Base-by-base conservation (phyloP, 2,888 invertebrate genomes). In the Noctua fimbriata region DNA sequence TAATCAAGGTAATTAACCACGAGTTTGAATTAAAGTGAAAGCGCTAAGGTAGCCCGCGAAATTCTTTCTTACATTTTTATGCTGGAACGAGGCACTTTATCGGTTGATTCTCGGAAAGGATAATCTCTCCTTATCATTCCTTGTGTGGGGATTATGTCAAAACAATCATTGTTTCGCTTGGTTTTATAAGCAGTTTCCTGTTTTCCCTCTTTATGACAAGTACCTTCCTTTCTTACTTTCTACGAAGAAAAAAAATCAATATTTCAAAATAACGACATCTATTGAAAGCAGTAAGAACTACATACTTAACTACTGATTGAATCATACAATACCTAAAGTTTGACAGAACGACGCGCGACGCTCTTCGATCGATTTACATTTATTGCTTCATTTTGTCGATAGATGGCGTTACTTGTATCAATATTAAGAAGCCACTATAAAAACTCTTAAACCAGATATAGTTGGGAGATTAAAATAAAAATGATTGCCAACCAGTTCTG, bases 401-500 rank as follows among this genome's bases (percentile, higher is more conserved):
- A 93, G 92, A 91, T 92, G 91, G 87, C 90, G 80, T 3, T 87
- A 89, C 77, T 44, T 70, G 91, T 90, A 47, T 52, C 72, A 63
- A 82, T 76, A 0, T 10, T n/a, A 4, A 16, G 21, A 47, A 63
- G 32, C 3, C 1, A 7, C 5, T 58, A 5, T 5, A 6, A 18
- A 21, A 28, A 58, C 1, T 47, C 7, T 1, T 6, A 24, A 24
- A 36, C 7, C 12, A n/a, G 3, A 36, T 32, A 7, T 12, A 21
- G 1, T 9, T 16, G 28, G 28, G 21, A 58, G 14, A 41, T 72
- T 70, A 24, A 32, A 9, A 69, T 21, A 12, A 69, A 69, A 47
- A 12, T 4, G 7, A 5, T 18, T 32, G 16, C 6, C 24, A 36
- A 32, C 18, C 24, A 32, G 47, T 47, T 44, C 2, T 32, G 5